Percentiles rank a stretch among this genome's conserved stretches.
Evolutionary conservation across 2,113 vertebrate genomes (phyloP).

Genomic region (western clawed frog (Xenopus tropicalis)): DNA sequence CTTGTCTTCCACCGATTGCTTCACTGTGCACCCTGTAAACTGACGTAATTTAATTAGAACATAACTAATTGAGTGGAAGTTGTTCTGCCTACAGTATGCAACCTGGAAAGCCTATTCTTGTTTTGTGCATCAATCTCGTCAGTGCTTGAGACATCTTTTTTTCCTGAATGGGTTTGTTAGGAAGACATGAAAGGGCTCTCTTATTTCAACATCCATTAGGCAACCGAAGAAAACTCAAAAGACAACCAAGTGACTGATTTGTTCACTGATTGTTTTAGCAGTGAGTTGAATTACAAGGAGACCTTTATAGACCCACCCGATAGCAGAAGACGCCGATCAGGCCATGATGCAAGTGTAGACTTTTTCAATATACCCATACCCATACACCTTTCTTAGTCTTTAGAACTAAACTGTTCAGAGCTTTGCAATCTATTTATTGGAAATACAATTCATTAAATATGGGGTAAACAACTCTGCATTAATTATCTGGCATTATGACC

Average conservation of each 20-base stretch:
- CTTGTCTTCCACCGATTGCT: slow-evolving; percentile 29
- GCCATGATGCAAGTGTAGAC: neutral
- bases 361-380: no score
- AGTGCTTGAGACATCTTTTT: slow-evolving; percentile 23
- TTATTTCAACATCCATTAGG: slow-evolving; percentile 38
- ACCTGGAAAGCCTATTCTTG: slow-evolving; percentile 26
- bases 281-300: slow-evolving; percentile 42
- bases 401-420: no score
- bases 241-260: slow-evolving; percentile 33
- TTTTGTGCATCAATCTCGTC: slow-evolving; percentile 25
- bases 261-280: slow-evolving; percentile 23
- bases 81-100: slow-evolving; percentile 35
- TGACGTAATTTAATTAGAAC: slow-evolving; percentile 32
- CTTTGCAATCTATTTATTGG: no score
- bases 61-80: slow-evolving; percentile 31
- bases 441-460: no score
- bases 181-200: slow-evolving; percentile 39
- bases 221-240: slow-evolving; percentile 27
- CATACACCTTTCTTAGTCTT: no score
- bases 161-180: slow-evolving; percentile 10
- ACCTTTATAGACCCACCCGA: slow-evolving; percentile 21
- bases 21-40: slow-evolving; percentile 20
- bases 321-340: slow-evolving; percentile 19
- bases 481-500: no score
- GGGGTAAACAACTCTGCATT: no score